Evolutionary conservation across 2,888 invertebrate genomes (phyloP), one percentile per base, ranked within the genome.

Genomic region (Halictus quadricinctus): DNA sequence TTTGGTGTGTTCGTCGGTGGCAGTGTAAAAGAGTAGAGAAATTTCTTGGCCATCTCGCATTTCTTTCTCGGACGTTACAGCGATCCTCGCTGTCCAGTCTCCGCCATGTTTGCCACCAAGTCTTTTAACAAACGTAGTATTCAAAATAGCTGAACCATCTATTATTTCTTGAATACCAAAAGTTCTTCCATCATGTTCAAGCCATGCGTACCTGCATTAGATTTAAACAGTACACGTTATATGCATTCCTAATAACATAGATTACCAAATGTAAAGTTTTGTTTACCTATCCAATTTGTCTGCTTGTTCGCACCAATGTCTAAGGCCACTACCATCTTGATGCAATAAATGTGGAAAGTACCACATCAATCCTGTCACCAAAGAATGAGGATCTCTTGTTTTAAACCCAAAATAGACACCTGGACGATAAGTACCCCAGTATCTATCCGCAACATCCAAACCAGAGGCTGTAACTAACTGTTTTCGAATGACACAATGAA

Each of bases 301-400:
- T 48, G 96, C 96, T 94, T 98, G 98, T 82, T 98, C 97, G 94
- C 99, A 99, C 98, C 98, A 98, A 94, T 99, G 99, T 88, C 98
- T 97, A 93, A 87, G 94, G 0, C 98, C 98, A 87, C 97, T 97
- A 87, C 97, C 97, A 54, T 96, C 96, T 2, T 96, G 96, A 0
- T 96, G 95, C 46, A 97, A 92, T 88, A 96, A 95, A 3, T 96
- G 96, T 0, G 97, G 97, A 87, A 97, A 97, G 93, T 99, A 98
- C 99, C 99, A 99, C 99, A 99, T 99, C 41, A 99, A 95, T 0
- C 99, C 99, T 92, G 98, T 97, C 0, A 99, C 97, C 0, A 99
- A 96, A 0, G 99, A 99, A 79, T 97, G 95, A 0, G 98, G 98
- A 93, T 98, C 98, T 79, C 99, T 95, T 0, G 98, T 98, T 95